Evolutionary conservation across 2,113 vertebrate genomes (phyloP).

Genomic region (Cynoglossus semilaevis): DNA sequence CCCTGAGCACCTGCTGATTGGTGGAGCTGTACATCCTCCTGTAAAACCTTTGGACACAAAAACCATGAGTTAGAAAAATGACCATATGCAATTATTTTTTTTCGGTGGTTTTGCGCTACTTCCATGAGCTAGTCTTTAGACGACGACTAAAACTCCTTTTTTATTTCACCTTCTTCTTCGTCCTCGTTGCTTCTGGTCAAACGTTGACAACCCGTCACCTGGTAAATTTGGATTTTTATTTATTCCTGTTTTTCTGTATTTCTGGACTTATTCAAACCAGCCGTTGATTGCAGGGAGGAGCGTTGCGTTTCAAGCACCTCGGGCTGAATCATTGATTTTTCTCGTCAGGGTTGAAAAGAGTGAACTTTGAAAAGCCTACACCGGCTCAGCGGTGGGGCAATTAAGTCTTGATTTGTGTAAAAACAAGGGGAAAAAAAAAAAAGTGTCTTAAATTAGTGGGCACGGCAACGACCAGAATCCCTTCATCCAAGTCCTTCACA

Average conservation of each 20-base stretch:
- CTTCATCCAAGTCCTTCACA: background rate
- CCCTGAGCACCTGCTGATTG: no score
- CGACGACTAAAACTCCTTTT: no score
- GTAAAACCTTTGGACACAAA: no score
- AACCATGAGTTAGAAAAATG: no score
- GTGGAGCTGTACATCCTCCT: no score
- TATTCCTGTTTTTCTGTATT: conserved; percentile 1
- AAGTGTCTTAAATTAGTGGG: background rate
- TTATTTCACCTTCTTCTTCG: background rate
- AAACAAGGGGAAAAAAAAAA: background rate
- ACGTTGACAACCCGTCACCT: conserved; percentile 37
- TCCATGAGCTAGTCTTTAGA: no score
- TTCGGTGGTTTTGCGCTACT: no score
- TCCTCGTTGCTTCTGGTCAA: conserved; percentile 31
- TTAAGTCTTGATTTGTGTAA: conserved; percentile 24
- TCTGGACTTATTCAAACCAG: background rate
- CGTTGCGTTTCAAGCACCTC: conserved; percentile 25
- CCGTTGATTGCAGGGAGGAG: conserved; percentile 35
- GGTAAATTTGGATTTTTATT: conserved; percentile 29
- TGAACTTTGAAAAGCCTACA: conserved; percentile 38
- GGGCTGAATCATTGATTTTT: conserved; percentile 57
- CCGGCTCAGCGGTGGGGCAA: conserved; percentile 37
- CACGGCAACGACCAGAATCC: background rate
- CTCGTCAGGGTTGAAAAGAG: conserved; percentile 34
- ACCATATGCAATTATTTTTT: no score